phyloP scores from a whole-genome alignment of 2,797 vertebrate species.

The Odontamblyopus lacepedii region DNA sequence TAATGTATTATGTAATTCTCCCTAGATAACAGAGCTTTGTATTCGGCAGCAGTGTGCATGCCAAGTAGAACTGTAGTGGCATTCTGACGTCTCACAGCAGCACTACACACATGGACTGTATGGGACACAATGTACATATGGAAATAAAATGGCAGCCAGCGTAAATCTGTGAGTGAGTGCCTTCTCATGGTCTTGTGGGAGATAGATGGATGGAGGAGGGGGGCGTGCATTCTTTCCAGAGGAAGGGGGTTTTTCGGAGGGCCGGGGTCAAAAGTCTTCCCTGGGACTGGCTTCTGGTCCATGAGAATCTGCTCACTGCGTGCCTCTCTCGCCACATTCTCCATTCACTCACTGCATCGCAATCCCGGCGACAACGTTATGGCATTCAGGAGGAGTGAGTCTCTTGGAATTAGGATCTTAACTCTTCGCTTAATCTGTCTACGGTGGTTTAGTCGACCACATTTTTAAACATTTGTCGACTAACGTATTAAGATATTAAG shows the following conservation, averaged over 20 bases:
- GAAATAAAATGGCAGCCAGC: constrained; percentile 40
- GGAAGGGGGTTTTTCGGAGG: constrained; percentile 71
- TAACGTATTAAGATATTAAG: too few relatives aligned
- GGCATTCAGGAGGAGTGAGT: constrained; percentile 29
- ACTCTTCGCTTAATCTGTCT: too few relatives aligned
- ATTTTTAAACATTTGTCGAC: too few relatives aligned
- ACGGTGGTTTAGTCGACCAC: too few relatives aligned
- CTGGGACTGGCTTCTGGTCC: constrained; percentile 56
- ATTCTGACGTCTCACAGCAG: constrained; percentile 17
- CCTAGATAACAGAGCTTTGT: constrained; percentile 1
- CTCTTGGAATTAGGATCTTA: constrained; percentile 11
- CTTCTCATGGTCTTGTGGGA: constrained; percentile 61
- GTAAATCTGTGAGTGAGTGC: constrained; percentile 36
- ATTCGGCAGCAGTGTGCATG: background rate
- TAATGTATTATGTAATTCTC: constrained; percentile 1
- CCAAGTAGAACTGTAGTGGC: background rate
- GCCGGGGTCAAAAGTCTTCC: constrained; percentile 72
- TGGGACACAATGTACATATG: constrained; percentile 35
- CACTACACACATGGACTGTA: constrained; percentile 23
- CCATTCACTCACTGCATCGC: constrained; percentile 31
- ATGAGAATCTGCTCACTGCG: constrained; percentile 69
- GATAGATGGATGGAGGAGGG: constrained; percentile 32
- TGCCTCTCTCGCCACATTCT: constrained; percentile 54
- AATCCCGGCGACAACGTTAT: constrained; percentile 33
- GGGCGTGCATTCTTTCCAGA: constrained; percentile 76